Base-by-base conservation (phyloP, 2,797 vertebrate species). In the Danio albolineatus region DNA sequence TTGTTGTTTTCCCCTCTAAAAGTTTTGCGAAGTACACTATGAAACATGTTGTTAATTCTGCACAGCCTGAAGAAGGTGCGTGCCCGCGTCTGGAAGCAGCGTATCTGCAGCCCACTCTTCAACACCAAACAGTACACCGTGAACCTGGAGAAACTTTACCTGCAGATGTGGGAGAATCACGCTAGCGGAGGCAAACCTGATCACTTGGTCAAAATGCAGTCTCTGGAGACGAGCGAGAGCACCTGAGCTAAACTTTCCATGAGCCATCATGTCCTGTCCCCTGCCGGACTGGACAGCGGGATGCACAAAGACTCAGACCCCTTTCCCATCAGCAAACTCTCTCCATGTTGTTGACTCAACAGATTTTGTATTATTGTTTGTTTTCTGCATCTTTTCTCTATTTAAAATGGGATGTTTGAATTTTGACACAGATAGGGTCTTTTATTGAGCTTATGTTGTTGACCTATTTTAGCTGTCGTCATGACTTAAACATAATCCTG, bases 111-210 rank as follows among this genome's bases (percentile, higher is more conserved):
- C 86, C 95, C 98, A 7, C 93, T 99, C 69, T 99, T 99, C 94
- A 99, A 99, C 92, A 99, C 97, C 28, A 99, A 99, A 89, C 97
- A 96, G 90, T 99, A 99, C 91, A 98, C 97, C 7, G 90, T 94
- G 61, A 97, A 99, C 85, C 91, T 99, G 90, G 98, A 99, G 93
- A 94, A 93, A 83, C 96, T 99, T 4, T 99, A 98, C 83, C 91
- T 97, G 53, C 95, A 96, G 92, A 99, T 99, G 97, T 99, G 98
- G 97, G 97, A 99, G 85, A 96, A 95, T 87, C 94, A 93, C 8
- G 93, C 96, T 81, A 92, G 91, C 0, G 96, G 97, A 85, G 95
- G 90, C 90, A 98, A 99, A 87, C 95, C 97, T 0, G 97, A 99
- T 54, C 97, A 96, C 90, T 91, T 98, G 90, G 90, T 98, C 89